Evolutionary conservation across 2,113 vertebrate species (phyloP), one percentile per base, ranked within the genome.

Genomic region (Meriones unguiculatus): DNA sequence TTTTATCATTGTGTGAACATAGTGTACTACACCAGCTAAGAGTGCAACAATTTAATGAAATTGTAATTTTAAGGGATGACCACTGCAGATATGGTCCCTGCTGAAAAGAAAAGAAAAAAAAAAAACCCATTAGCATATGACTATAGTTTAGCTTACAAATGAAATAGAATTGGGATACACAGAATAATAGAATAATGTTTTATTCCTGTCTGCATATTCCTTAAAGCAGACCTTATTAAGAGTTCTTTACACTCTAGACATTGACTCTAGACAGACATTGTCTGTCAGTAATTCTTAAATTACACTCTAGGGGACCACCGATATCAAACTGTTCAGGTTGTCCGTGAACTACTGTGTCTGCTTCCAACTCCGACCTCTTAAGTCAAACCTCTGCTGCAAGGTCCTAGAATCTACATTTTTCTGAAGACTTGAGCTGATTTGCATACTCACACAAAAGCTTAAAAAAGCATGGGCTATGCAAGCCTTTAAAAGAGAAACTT

Each of bases 101-200:
- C 22, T 76, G 35, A 54, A 28, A 4, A 25, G 35, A 54, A 28
- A 4, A 25, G 24, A 75, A 67, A 62, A 62, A 62, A 62, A 14
- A 62, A 62, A 22, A 62, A 62, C 59, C 15, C 20, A 18, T 35
- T 76, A 30, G 78, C 73, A 22, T 28, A 75, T 57, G 13, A 90
- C 3, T 75, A 13, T 50, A 76, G 85, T 87, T 97, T 88, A 84
- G 70, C 59, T 93, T 93, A 89, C 20, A 92, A 35, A 67, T 89
- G n/a, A 89, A 89, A 88, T 13, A 62, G 4, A 70, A 89, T 59
- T 41, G 1, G 57, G 46, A 88, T 67, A 80, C 35, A 82, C 7
- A 90, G 17, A 87, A n/a, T 75, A 81, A 20, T 76, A 90, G 17
- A 87, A 35, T 69, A 81, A 20, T 76, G 70, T 67, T 89, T 12